phyloP scores from a whole-genome alignment of 1,140 invertebrate genomes.

The Oppia nitens region DNA sequence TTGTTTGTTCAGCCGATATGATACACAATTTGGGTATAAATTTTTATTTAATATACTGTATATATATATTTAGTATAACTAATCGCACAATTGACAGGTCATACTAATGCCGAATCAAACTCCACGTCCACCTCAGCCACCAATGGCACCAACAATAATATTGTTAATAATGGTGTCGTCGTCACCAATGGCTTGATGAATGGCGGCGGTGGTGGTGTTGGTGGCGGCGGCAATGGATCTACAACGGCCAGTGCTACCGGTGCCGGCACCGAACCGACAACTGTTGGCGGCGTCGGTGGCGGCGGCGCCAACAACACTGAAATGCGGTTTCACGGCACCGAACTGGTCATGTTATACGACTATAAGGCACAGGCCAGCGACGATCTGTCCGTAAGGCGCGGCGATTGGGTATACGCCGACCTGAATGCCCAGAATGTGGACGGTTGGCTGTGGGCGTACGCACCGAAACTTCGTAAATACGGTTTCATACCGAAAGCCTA shows the following conservation, averaged over 20 bases:
- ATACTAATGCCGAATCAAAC: not conserved
- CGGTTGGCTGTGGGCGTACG: constrained; percentile 87
- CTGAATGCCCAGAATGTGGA: constrained; percentile 78
- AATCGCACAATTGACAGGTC: not conserved
- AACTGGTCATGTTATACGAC: constrained; percentile 76
- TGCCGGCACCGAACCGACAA: no score
- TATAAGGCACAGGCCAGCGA: constrained; percentile 84
- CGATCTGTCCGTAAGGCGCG: constrained; percentile 66
- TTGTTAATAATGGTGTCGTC: constrained; percentile 1
- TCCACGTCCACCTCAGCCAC: not conserved
- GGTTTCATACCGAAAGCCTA: constrained; percentile 90
- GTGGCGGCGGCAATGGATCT: no score
- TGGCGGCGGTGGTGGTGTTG: no score
- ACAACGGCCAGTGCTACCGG: no score
- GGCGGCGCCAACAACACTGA: constrained; percentile 20
- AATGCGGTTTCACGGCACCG: constrained; percentile 57
- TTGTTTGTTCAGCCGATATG: constrained; percentile 71
- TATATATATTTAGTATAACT: not conserved
- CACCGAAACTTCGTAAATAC: constrained; percentile 74
- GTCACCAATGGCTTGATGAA: constrained; percentile 34
- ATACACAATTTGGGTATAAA: constrained; percentile 31
- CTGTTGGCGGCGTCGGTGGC: constrained; percentile 14
- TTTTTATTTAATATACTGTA: not conserved
- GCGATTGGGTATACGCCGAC: constrained; percentile 88
- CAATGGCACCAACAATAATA: not conserved